Percentiles rank a stretch among this genome's conserved stretches.
These are phyloP conservation scores for Lepidocolaptes lacrymiger DNA, from an alignment of 2,797 vertebrate species.

Conservation along the genomic window DNA sequence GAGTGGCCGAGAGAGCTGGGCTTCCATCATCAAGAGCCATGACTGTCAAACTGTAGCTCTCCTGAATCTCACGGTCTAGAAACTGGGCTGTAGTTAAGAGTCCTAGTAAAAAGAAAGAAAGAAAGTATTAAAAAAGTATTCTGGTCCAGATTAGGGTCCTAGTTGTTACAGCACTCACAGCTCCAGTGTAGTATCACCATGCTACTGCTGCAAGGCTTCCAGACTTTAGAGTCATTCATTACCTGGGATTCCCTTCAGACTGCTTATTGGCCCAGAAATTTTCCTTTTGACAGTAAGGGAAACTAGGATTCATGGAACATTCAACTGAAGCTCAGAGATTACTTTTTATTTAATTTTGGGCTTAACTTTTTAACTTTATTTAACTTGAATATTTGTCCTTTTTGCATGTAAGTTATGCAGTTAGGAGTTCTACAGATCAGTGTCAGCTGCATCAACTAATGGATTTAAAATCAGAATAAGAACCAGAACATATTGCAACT, in stretches of 20 bases:
- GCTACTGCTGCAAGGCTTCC: neutral
- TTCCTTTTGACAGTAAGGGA: neutral
- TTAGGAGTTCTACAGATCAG: neutral
- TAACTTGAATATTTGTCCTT: neutral
- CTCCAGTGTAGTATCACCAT: neutral
- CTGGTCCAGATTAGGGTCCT: neutral
- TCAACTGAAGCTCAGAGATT: neutral
- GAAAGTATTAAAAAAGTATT: neutral
- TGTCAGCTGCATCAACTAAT: neutral
- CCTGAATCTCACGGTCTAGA: slow-evolving; percentile 84
- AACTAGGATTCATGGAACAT: neutral
- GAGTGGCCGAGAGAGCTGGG: slow-evolving; percentile 84
- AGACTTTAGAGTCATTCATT: neutral
- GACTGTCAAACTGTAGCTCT: slow-evolving; percentile 79
- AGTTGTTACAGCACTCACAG: neutral
- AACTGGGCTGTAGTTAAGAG: slow-evolving; percentile 79
- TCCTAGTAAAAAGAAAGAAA: slow-evolving; percentile 74
- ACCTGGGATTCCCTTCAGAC: neutral
- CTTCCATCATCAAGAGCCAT: slow-evolving; percentile 81
- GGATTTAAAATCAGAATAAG: neutral
- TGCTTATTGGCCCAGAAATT: neutral
- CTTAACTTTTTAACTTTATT: neutral
- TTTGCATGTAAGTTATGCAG: neutral
- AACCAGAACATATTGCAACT: neutral
- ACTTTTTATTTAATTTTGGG: neutral